Percentiles rank a stretch among this genome's conserved stretches.
These are phyloP conservation scores for Himalopsyche phryganea DNA, from an alignment of 1,140 invertebrate genomes.

Conservation along the genomic window DNA sequence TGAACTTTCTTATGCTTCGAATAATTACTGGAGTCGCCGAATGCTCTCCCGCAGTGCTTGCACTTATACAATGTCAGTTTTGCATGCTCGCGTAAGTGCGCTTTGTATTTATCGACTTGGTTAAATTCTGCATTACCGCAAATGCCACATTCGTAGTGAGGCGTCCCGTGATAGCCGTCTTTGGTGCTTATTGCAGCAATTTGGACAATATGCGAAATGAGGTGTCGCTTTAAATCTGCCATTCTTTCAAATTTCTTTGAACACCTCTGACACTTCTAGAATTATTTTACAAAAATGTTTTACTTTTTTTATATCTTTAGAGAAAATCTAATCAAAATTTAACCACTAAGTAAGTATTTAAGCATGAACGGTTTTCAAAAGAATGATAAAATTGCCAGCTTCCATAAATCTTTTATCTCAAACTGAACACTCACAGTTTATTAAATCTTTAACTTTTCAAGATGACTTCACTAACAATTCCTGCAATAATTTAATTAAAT, in stretches of 20 bases:
- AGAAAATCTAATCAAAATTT: too few relatives aligned
- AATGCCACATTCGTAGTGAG: constrained; percentile 39
- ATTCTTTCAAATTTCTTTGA: constrained; percentile 47
- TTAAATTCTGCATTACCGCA: constrained; percentile 42
- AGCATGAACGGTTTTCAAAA: too few relatives aligned
- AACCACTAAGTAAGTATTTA: too few relatives aligned
- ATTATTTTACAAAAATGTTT: constrained; percentile 19
- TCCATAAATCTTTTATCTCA: too few relatives aligned
- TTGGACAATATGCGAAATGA: constrained; percentile 49
- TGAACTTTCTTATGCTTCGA: constrained; percentile 53
- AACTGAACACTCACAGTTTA: not conserved
- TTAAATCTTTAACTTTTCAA: not conserved
- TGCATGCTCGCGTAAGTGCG: constrained; percentile 48
- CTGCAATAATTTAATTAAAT: not conserved
- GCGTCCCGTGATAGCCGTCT: constrained; percentile 41
- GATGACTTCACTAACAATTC: not conserved
- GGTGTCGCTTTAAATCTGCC: constrained; percentile 47
- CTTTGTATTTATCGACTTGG: constrained; percentile 45
- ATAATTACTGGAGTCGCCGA: constrained; percentile 51
- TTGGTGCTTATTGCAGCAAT: constrained; percentile 19
- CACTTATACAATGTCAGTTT: constrained; percentile 50
- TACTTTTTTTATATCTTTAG: too few relatives aligned
- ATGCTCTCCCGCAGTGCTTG: constrained; percentile 49
- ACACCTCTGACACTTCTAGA: constrained; percentile 46
- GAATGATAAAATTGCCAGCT: too few relatives aligned